Percentiles rank a stretch among this genome's conserved stretches.
Evolutionary conservation across 2,797 vertebrate species (phyloP).

Genomic region (Eospalax fontanierii): DNA sequence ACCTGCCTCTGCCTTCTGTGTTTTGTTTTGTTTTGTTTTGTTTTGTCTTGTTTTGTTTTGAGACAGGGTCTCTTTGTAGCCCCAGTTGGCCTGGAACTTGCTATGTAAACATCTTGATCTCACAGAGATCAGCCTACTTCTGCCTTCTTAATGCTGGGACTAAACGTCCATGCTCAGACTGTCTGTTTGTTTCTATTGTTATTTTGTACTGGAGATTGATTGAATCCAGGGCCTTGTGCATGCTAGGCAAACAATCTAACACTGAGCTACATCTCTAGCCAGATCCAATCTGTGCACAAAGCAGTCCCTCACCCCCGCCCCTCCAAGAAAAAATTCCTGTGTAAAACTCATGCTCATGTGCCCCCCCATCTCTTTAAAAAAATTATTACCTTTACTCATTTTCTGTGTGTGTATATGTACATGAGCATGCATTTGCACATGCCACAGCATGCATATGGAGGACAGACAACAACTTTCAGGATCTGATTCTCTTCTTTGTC

Average conservation of each 20-base stretch:
- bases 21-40: not conserved
- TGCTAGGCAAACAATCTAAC: not conserved
- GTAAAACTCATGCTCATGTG: not conserved
- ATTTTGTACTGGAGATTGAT: not conserved
- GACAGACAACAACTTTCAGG: not conserved
- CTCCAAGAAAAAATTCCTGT: not conserved
- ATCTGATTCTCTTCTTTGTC: not conserved
- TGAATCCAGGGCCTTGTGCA: not conserved
- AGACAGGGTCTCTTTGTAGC: too few species aligned
- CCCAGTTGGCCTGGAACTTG: too few species aligned
- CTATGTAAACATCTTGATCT: too few species aligned
- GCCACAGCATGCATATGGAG: not conserved
- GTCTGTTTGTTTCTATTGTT: too few species aligned
- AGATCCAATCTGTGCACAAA: not conserved
- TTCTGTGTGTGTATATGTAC: not conserved
- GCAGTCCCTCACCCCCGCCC: not conserved
- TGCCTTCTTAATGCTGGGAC: too few species aligned
- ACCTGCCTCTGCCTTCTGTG: too few species aligned
- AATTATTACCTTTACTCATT: not conserved
- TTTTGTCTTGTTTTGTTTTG: too few species aligned
- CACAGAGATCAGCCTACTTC: too few species aligned
- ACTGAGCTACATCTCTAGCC: not conserved
- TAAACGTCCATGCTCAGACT: too few species aligned
- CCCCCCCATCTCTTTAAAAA: not conserved
- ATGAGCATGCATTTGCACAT: not conserved